These are phyloP conservation scores for Cylas formicarius DNA, from an alignment of 1,140 invertebrate species.

Conservation along the genomic window DNA sequence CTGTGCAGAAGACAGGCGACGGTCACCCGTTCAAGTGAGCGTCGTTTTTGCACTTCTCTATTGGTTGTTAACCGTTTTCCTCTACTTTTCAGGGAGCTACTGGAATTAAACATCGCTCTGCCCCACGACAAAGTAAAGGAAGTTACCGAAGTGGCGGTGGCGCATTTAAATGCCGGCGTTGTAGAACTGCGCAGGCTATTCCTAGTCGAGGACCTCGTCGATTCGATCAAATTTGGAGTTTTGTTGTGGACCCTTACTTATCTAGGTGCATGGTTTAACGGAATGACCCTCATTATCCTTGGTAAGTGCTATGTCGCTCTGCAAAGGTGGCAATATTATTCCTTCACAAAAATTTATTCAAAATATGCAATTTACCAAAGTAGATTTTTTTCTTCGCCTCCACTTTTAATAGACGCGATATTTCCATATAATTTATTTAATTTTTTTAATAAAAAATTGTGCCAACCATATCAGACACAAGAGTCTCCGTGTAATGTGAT, in stretches of 20 bases:
- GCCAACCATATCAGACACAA: too few relatives aligned
- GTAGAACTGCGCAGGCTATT: constrained; percentile 84
- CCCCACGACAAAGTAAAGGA: constrained; percentile 83
- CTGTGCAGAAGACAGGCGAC: constrained; percentile 93
- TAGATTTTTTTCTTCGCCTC: too few relatives aligned
- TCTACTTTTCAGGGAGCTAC: constrained; percentile 58
- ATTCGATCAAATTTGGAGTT: constrained; percentile 90
- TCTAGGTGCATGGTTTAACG: constrained; percentile 95
- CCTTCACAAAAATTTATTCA: too few relatives aligned
- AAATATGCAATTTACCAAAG: too few relatives aligned
- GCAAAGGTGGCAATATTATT: too few relatives aligned
- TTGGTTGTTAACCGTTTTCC: not conserved
- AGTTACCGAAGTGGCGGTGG: constrained; percentile 72
- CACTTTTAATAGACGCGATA: too few relatives aligned
- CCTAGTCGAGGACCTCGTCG: constrained; percentile 91
- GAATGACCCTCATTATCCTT: constrained; percentile 91
- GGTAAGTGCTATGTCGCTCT: too few relatives aligned
- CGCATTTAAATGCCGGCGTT: constrained; percentile 73
- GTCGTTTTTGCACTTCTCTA: constrained; percentile 38
- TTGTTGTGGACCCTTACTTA: constrained; percentile 93
- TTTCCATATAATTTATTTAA: too few relatives aligned
- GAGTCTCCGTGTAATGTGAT: too few relatives aligned
- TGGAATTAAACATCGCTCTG: constrained; percentile 79
- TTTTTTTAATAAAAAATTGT: too few relatives aligned
- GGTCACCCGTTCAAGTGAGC: constrained; percentile 91